Conservation (phyloP, 2,113 vertebrate species). For the Gymnocephalus cernua region DNA sequence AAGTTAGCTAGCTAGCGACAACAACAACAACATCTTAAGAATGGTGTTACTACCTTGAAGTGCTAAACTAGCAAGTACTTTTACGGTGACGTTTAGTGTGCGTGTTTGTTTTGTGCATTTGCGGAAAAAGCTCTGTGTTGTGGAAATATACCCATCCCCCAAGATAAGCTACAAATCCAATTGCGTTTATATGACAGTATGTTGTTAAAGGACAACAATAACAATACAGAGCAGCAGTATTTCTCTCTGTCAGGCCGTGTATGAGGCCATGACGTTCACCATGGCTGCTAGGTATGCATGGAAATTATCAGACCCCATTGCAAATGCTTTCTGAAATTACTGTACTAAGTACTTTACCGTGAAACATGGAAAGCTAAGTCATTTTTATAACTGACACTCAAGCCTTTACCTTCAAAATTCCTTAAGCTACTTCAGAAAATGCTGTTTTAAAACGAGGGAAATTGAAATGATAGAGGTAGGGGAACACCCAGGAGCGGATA, state of each 20-base stretch:
- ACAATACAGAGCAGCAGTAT: conserved; percentile 41
- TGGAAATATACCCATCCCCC: conserved; percentile 66
- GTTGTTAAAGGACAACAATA: conserved; percentile 64
- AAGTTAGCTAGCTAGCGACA: conserved; percentile 72
- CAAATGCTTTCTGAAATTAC: conserved; percentile 7
- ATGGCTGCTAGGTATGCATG: neutral
- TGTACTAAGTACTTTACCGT: neutral
- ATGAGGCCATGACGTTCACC: neutral
- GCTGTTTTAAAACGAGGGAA: neutral
- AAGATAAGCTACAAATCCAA: conserved; percentile 60
- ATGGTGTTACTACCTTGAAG: neutral
- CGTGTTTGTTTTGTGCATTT: conserved; percentile 48
- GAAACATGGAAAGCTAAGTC: conserved; percentile 1
- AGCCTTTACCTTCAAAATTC: neutral
- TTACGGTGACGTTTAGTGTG: neutral
- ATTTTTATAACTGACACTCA: neutral
- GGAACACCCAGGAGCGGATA: neutral
- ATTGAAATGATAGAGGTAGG: neutral
- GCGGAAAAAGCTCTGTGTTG: conserved; percentile 39
- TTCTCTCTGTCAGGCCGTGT: neutral
- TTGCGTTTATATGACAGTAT: conserved; percentile 52
- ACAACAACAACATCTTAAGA: conserved; percentile 59
- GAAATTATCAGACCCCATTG: neutral
- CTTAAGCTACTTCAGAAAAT: neutral
- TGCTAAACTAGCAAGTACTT: neutral